A percentile compares a stretch with the other conserved stretches of the same genome.
Conservation (phyloP, 2,113 vertebrate species). For the Pangasianodon hypophthalmus region DNA sequence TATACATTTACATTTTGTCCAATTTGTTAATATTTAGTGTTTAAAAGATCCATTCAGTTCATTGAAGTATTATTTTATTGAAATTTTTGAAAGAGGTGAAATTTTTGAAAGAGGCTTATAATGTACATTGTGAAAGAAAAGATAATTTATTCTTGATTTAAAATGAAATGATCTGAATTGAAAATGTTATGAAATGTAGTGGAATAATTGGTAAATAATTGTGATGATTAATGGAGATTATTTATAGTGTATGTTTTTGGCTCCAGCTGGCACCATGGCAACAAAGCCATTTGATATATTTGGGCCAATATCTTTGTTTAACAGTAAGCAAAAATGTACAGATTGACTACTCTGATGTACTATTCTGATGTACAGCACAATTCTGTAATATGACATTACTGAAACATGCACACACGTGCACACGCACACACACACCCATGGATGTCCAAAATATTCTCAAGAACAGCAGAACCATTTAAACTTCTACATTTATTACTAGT, state of each 20-base stretch:
- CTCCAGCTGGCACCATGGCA: constrained; percentile 16
- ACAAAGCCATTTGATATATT: constrained; percentile 9
- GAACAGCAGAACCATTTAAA: neutral
- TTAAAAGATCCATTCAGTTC: neutral
- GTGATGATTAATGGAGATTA: neutral
- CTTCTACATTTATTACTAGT: too few species aligned
- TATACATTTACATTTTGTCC: neutral
- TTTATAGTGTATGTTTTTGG: neutral
- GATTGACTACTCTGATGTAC: neutral
- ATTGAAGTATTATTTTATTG: neutral
- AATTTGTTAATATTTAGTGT: neutral
- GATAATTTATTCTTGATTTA: neutral
- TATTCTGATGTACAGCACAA: neutral
- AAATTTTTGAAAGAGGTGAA: neutral
- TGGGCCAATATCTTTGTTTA: neutral
- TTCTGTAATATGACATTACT: neutral
- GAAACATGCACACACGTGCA: neutral
- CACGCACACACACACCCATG: neutral
- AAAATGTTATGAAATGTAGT: neutral
- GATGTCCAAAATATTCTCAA: neutral
- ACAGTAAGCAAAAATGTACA: neutral
- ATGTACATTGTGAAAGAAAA: neutral
- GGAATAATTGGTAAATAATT: neutral
- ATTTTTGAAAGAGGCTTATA: neutral
- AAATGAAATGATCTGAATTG: neutral